Percentiles rank a stretch among this genome's conserved stretches.
Conservation (phyloP, 1,140 invertebrate genomes). For the Formica selysi region DNA sequence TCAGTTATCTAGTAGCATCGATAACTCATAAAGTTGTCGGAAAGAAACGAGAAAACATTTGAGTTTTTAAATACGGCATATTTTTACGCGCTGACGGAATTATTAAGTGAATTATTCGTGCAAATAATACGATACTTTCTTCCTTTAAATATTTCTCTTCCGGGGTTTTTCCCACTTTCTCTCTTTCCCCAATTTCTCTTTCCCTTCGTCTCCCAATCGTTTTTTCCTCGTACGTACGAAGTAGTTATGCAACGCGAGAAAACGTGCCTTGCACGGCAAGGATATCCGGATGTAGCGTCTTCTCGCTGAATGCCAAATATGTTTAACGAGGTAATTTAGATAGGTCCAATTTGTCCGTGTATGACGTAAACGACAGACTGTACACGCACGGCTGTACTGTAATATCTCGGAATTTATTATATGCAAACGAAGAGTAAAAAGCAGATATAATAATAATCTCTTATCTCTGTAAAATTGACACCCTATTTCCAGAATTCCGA, state of each 20-base stretch:
- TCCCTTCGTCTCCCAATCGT: not conserved
- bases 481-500: too few species aligned
- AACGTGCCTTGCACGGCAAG: constrained; percentile 21
- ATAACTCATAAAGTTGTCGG: not conserved
- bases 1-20: constrained; percentile 2
- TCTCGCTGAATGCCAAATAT: constrained; percentile 38
- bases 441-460: not conserved
- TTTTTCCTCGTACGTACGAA: not conserved
- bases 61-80: not conserved
- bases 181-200: not conserved
- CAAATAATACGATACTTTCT: not conserved
- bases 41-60: not conserved
- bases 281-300: constrained; percentile 30
- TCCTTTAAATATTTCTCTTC: not conserved
- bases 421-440: not conserved
- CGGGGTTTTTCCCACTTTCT: not conserved
- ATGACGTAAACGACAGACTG: constrained; percentile 32
- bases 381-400: not conserved
- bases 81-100: constrained; percentile 13
- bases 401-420: not conserved
- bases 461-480: too few species aligned
- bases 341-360: constrained; percentile 2
- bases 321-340: constrained; percentile 30
- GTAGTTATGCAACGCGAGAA: constrained; percentile 14
- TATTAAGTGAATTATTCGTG: not conserved